Base-by-base conservation (phyloP, 35 echinoderm and acorn worm genomes). In the Stichopus chloronotus region DNA sequence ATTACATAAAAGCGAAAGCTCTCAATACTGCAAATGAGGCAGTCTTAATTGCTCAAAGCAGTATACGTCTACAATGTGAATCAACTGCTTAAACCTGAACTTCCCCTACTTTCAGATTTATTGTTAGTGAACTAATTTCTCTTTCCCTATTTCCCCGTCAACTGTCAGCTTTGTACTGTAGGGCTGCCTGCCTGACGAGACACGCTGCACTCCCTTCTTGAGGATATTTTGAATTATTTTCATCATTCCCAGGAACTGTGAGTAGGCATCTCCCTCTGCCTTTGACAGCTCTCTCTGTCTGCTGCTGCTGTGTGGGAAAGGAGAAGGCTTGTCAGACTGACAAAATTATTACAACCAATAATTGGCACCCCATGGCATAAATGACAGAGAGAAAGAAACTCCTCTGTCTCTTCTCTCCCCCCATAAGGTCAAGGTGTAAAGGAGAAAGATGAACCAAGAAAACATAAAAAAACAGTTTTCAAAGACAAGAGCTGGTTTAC, bases 191-290 rank as follows among this genome's bases (percentile, higher is more conserved):
- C 30, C 30, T 43, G 30, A 43, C 30, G 30, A 43, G 30, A 43
- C 30, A 78, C 21, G 1, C 76, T 25, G 24, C 19, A 6, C 19
- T 78, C 52, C 52, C 76, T 20, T 52, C 19, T n/a, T 2, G 80
- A 83, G 80, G 80, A 83, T 83, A 83, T 83, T 83, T 55, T 83
- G 43, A 83, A 83, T 83, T 83, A 83, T 83, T 83, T 83, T 83
- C 80, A 83, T 53, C 55, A 43, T 83, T 83, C 80, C 80, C 80
- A 52, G 43, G 25, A 14, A 83, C 80, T 53, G 55, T 53, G 55
- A 52, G 3, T 43, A 43, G 30, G 30, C 30, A 13, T 52, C 25
- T 83, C 55, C 80, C 80, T 83, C 6, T 6, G n/a, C 25, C 61
- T 83, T 83, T 83, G 80, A 83, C 80, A 83, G 80, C 10, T 83